Conservation (phyloP, 2,113 vertebrate species). For the Zapornia atra region DNA sequence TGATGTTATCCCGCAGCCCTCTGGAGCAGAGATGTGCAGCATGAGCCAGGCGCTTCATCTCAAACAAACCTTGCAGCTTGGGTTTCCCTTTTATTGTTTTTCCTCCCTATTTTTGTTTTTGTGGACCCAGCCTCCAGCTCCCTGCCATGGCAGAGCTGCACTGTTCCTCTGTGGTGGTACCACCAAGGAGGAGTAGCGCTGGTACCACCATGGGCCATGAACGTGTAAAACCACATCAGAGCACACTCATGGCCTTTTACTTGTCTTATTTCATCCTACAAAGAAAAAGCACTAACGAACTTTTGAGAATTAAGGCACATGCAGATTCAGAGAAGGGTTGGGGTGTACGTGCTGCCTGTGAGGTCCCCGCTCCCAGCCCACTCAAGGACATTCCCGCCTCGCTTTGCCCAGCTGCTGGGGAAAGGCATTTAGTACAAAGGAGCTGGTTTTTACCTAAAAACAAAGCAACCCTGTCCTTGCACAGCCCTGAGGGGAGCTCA, state of each 20-base stretch:
- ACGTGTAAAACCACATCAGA: fast-evolving
- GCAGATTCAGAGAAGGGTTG: not conserved
- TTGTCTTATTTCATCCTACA: too few relatives aligned
- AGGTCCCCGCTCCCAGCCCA: not conserved
- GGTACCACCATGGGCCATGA: fast-evolving
- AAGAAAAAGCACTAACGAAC: fast-evolving
- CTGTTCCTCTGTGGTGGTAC: fast-evolving
- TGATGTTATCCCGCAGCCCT: not conserved
- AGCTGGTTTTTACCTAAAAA: not conserved
- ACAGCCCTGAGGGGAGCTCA: not conserved
- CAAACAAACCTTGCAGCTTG: not conserved
- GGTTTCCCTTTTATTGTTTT: not conserved
- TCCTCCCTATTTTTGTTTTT: too few relatives aligned
- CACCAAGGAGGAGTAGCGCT: not conserved
- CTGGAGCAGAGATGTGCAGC: not conserved
- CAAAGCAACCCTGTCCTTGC: fast-evolving
- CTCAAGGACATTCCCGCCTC: fast-evolving
- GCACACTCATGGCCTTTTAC: fast-evolving
- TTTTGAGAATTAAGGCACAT: fast-evolving
- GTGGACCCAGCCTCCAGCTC: not conserved
- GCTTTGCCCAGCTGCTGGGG: not conserved
- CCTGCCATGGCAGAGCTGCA: fast-evolving
- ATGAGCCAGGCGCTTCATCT: not conserved
- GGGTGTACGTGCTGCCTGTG: not conserved
- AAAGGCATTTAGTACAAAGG: fast-evolving